Base-by-base conservation (phyloP, 2,888 invertebrate genomes). In the Pelosia muscerda region DNA sequence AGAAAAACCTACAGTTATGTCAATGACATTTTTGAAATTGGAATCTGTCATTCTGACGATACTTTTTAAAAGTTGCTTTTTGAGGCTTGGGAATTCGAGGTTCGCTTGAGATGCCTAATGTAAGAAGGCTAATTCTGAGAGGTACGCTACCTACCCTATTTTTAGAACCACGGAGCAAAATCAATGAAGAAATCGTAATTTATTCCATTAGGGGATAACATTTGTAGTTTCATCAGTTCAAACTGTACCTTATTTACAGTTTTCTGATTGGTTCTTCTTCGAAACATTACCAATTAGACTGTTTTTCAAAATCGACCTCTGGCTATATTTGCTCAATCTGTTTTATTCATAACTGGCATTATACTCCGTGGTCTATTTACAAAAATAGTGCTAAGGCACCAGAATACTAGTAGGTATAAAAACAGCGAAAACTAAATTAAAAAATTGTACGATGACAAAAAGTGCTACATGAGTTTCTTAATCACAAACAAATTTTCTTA, bases 381-480 rank as follows among this genome's bases (percentile, higher is more conserved):
- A 42, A 9, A 73, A 75, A 77, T 69, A 66, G 81, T 68, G 73
- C 71, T 87, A 88, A 87, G 88, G 88, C 88, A 88, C 87, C 81
- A 75, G 78, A 72, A 81, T 74, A 65, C 9, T n/a, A 49, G 1
- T n/a, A n/a, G n/a, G n/a, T 49, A n/a, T n/a, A 49, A 49, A 49
- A 49, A 49, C n/a, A 49, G 0, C 6, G 49, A 4, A n/a, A 49
- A 34, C 9, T 15, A 22, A 23, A 22, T 22, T 10, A 28, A 31
- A 58, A 59, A 58, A 34, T n/a, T 23, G 15, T 59, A 13, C 23
- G 23, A 34, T 34, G 13, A 34, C 15, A 31, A 9, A 38, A 31
- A 23, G 34, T 13, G 22, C n/a, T 49, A n/a, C 49, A 2, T n/a
- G n/a, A n/a, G n/a, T 9, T 49, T 49, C 8, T 19, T n/a, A 9